A percentile compares a stretch with the other conserved stretches of the same genome.
phyloP scores from a whole-genome alignment of 2,888 invertebrate species.

The Aphrophora alni region DNA sequence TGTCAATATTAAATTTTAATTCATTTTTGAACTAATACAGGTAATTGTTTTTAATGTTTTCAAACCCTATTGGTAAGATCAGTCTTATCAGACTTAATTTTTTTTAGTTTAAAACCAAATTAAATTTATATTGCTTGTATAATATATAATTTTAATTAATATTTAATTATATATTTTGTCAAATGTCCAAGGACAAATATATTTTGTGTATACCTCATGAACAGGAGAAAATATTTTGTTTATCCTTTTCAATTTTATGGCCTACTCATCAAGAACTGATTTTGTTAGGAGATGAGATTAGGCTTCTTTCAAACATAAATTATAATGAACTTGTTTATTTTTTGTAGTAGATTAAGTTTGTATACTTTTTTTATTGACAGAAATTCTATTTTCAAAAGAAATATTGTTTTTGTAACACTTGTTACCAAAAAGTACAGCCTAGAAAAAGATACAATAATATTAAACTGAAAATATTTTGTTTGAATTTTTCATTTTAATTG shows the following conservation, averaged over 20 bases:
- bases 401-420: not conserved
- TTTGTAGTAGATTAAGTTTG: not conserved
- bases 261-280: not conserved
- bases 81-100: no score
- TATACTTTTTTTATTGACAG: not conserved
- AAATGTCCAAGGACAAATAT: no score
- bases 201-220: no score
- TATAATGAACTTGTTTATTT: not conserved
- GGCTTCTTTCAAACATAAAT: not conserved
- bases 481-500: not conserved
- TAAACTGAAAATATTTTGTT: not conserved
- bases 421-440: conserved; percentile 2
- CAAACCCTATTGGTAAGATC: no score
- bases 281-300: not conserved
- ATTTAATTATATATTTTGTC: not conserved
- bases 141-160: not conserved
- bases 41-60: no score
- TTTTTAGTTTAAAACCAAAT: not conserved
- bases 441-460: not conserved
- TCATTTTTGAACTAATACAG: no score
- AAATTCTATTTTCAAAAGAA: not conserved
- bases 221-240: not conserved
- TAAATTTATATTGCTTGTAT: not conserved
- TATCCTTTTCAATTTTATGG: not conserved
- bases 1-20: no score